These are phyloP conservation scores for Athene cunicularia DNA, from an alignment of 2,113 vertebrate species.

Conservation along the genomic window DNA sequence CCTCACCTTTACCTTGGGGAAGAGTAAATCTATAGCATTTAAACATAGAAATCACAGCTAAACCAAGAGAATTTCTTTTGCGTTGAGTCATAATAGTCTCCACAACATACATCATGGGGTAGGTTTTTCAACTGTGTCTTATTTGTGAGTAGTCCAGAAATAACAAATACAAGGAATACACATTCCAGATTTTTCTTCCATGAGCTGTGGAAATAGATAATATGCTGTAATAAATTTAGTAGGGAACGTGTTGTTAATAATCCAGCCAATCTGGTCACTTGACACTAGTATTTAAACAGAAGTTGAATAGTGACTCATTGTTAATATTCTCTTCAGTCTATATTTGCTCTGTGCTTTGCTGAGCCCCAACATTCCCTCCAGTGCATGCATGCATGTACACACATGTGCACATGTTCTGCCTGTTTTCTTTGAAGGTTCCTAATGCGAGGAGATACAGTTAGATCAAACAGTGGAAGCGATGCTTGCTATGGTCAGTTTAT, in stretches of 20 bases:
- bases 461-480: background rate
- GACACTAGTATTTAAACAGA: background rate
- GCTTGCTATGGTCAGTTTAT: background rate
- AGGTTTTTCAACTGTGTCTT: background rate
- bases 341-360: background rate
- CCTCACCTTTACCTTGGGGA: fast-evolving
- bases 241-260: background rate
- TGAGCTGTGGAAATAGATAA: background rate
- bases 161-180: background rate
- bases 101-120: background rate
- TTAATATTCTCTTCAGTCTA: background rate
- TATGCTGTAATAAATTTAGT: background rate
- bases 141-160: background rate
- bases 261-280: background rate
- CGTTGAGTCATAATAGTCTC: background rate
- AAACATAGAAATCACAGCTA: background rate
- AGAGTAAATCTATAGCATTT: background rate
- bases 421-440: background rate
- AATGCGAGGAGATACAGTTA: background rate
- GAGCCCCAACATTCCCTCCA: fast-evolving
- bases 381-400: fast-evolving
- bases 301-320: slow-evolving; percentile 27
- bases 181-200: background rate
- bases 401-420: fast-evolving
- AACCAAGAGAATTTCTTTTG: background rate